phyloP scores from a whole-genome alignment of 92 coral and sea anemone genomes.

The Montipora capitata region DNA sequence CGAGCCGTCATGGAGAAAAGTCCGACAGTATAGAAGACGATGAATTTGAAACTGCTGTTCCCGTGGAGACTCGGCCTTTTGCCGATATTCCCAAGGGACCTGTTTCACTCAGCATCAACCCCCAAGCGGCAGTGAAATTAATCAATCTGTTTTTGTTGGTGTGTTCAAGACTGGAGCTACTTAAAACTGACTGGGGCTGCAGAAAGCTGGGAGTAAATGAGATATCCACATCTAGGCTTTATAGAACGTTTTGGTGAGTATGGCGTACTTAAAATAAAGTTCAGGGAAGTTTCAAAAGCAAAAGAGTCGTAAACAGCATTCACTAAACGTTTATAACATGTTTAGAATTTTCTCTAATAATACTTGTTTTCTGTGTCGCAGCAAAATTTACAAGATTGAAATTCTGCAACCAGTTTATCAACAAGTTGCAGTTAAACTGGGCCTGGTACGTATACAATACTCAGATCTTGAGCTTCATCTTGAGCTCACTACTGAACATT shows the following conservation, averaged over 20 bases:
- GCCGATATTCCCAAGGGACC: constrained; percentile 93
- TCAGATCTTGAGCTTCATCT: too few relatives aligned
- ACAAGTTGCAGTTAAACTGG: constrained; percentile 93
- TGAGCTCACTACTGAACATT: too few relatives aligned
- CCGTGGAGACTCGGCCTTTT: constrained; percentile 55
- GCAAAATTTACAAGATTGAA: constrained; percentile 96
- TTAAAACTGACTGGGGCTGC: constrained; percentile 96
- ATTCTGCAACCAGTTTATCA: constrained; percentile 96
- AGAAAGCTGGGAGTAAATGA: constrained; percentile 92
- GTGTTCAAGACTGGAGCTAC: constrained; percentile 92
- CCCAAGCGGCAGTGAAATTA: constrained; percentile 93
- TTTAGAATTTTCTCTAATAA: too few relatives aligned
- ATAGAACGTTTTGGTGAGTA: constrained; percentile 88
- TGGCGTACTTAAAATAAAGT: background rate
- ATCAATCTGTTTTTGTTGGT: constrained; percentile 89
- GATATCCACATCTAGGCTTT: constrained; percentile 86
- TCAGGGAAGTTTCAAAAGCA: background rate
- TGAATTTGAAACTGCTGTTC: constrained; percentile 21
- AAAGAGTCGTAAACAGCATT: background rate
- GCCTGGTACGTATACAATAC: constrained; percentile 72
- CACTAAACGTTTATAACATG: too few relatives aligned
- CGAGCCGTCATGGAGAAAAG: constrained; percentile 78
- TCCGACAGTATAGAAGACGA: constrained; percentile 46
- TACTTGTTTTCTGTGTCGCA: constrained; percentile 15
- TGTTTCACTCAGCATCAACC: constrained; percentile 89